Evolutionary conservation across 2,888 invertebrate genomes (phyloP), one percentile per base, ranked within the genome.

Genomic region (Argyra leucocephala): DNA sequence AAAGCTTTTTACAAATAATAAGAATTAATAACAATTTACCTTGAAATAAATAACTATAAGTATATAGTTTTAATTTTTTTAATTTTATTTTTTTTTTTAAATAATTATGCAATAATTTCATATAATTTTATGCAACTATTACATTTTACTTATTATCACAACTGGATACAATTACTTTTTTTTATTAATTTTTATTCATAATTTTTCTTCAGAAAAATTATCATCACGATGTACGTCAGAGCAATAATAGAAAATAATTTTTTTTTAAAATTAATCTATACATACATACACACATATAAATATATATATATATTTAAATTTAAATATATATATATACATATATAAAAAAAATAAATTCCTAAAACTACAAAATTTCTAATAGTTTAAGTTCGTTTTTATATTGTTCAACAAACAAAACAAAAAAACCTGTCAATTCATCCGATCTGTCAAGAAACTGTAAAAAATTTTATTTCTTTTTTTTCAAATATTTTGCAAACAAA

Each of bases 151-250:
- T 48, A 12, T 2, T 12, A 37, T 6, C 15, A 48, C 15, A 48
- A 48, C 48, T 48, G 48, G 48, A 48, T 48, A 48, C 48, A 48
- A 48, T 48, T 48, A 18, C 48, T 48, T 48, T 37, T 48, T 48
- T 5, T 48, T n/a, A 3, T 48, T 48, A 9, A 9, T 15, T 37
- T 26, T 26, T 26, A 26, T 26, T 26, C 26, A 26, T 26, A 26
- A 26, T 10, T 31, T 31, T 31, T 31, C 7, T 12, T n/a, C 5
- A 10, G 18, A 9, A 12, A 48, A 48, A n/a, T 48, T 5, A n/a
- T 18, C 12, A 48, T 48, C 48, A 48, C 48, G 48, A 48, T 12
- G 12, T 6, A 31, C 12, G 12, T 6, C 7, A 31, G n/a, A 31
- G 7, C 3, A 31, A 31, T 10, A 31, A 31, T 10, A 31, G 9